Percentiles rank a stretch among this genome's conserved stretches.
Conservation (phyloP, 2,113 vertebrate species). For the Pedionomus torquatus region DNA sequence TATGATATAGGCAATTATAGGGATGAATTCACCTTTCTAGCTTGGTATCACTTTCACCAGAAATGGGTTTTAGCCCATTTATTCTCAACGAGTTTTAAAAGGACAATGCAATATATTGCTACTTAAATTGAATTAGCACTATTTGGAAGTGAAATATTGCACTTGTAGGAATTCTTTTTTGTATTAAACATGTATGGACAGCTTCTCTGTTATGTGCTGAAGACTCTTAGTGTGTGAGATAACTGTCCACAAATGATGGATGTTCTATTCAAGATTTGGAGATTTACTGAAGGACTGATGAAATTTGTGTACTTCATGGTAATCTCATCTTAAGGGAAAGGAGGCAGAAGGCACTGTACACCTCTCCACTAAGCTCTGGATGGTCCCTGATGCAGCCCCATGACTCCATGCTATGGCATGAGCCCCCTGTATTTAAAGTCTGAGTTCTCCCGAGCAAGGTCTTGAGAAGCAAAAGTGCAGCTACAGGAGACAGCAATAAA, state of each 20-base stretch:
- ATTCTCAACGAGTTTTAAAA: neutral
- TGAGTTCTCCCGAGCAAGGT: neutral
- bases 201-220: neutral
- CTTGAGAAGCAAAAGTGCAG: neutral
- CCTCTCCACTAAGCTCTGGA: neutral
- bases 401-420: neutral
- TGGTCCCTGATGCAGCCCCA: rapidly evolving
- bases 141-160: neutral
- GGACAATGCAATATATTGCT: neutral
- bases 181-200: neutral
- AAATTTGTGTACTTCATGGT: neutral
- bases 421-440: neutral
- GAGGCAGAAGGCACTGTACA: neutral
- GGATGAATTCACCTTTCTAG: neutral
- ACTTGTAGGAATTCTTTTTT: neutral
- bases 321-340: neutral
- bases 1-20: neutral
- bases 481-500: neutral
- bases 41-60: neutral
- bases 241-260: neutral
- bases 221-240: neutral
- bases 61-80: neutral
- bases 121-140: neutral
- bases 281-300: neutral
- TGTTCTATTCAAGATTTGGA: neutral